phyloP scores from a whole-genome alignment of 2,888 invertebrate species.

The Girardia tigrina region DNA sequence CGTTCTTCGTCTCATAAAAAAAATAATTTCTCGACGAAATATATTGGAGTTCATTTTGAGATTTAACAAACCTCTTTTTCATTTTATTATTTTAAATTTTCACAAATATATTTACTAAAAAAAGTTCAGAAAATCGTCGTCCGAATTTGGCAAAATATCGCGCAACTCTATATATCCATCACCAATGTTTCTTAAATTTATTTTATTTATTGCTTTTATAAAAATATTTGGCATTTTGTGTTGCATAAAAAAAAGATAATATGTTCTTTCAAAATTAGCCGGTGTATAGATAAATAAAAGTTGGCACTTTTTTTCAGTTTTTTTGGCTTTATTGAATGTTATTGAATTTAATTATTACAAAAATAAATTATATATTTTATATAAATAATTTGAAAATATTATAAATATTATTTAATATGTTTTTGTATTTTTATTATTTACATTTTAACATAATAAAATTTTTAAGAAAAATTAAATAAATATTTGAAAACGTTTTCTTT shows the following conservation, averaged over 20 bases:
- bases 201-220: background rate
- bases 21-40: background rate
- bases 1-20: background rate
- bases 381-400: too few relatives aligned
- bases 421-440: too few relatives aligned
- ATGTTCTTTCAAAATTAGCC: background rate
- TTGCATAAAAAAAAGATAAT: background rate
- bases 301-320: background rate
- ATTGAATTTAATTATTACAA: too few relatives aligned
- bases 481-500: too few relatives aligned
- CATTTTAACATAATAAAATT: too few relatives aligned
- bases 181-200: background rate
- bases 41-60: background rate
- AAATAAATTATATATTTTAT: too few relatives aligned
- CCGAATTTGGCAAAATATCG: background rate
- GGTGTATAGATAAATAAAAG: slow-evolving; percentile 4
- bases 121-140: too few relatives aligned
- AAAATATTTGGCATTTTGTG: background rate
- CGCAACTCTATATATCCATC: background rate
- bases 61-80: background rate
- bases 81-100: background rate
- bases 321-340: background rate
- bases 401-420: too few relatives aligned
- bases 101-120: background rate
- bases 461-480: too few relatives aligned